phyloP scores from a whole-genome alignment of 1,140 invertebrate genomes.

The Drosophila gunungcola region DNA sequence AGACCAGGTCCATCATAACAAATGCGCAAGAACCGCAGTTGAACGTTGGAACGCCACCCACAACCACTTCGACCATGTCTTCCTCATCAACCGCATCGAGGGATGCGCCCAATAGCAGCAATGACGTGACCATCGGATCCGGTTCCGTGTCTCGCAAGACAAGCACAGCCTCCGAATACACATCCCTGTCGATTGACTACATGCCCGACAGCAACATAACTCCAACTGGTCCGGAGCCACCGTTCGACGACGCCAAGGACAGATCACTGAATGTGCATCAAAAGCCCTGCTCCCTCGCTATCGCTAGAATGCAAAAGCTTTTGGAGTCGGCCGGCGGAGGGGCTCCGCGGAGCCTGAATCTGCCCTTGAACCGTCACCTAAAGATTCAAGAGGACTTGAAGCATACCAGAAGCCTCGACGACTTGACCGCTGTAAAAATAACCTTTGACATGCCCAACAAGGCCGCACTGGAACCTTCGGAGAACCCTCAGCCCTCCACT shows the following conservation, averaged over 20 bases:
- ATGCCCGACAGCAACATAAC: slow-evolving; percentile 86
- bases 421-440: slow-evolving; percentile 69
- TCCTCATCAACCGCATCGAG: slow-evolving; percentile 68
- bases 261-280: slow-evolving; percentile 34
- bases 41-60: slow-evolving; percentile 60
- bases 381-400: slow-evolving; percentile 68
- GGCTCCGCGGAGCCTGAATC: slow-evolving; percentile 62
- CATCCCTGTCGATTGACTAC: slow-evolving; percentile 85
- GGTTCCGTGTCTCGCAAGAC: slow-evolving; percentile 86
- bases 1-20: slow-evolving; percentile 35
- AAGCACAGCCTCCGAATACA: slow-evolving; percentile 85
- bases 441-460: slow-evolving; percentile 77
- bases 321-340: slow-evolving; percentile 56
- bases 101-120: slow-evolving; percentile 74
- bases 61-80: slow-evolving; percentile 74
- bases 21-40: slow-evolving; percentile 39
- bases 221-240: slow-evolving; percentile 61
- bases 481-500: neutral
- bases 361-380: slow-evolving; percentile 66
- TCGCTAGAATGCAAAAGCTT: slow-evolving; percentile 65
- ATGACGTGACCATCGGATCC: slow-evolving; percentile 85
- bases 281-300: slow-evolving; percentile 54
- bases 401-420: slow-evolving; percentile 68
- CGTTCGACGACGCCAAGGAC: slow-evolving; percentile 42
- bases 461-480: slow-evolving; percentile 12